Evolutionary conservation across 2,113 vertebrate genomes (phyloP), one percentile per base, ranked within the genome.

Genomic region (Herpetotheres cachinnans): DNA sequence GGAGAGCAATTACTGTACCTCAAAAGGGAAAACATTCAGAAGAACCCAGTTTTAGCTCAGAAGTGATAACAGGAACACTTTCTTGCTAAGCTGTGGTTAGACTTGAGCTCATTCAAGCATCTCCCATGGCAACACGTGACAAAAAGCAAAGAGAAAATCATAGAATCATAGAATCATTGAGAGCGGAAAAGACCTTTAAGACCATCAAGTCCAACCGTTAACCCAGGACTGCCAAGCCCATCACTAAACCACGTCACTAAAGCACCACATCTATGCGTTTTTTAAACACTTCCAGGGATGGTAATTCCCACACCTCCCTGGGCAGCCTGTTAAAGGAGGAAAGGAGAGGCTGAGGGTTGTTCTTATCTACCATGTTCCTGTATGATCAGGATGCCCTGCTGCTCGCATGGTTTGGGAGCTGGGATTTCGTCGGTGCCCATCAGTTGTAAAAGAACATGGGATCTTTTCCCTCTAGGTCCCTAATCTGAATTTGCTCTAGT

Each of bases 1-100:
- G 61, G 93, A 97, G 97, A 93, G 96, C 96, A 98, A 98, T 98
- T 98, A 97, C 95, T 94, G 95, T 32, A 95, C 97, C 97, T 98
- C 97, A 65, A 90, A 95, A 67, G 93, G 95, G 92, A 98, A 97
- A 98, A 97, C 7, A 52, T 96, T 98, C 91, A 93, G 95, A 86
- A 95, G 95, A 94, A 96, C 84, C 93, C 65, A 66, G 87, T 86
- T 77, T 97, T 86, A 96, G 95, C 94, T 88, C 71, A 30, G 56
- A 52, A 54, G 22, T 85, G 96, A 95, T 73, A 97, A 95, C 30
- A 42, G 88, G 93, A 87, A 85, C 15, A 3, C 95, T 97, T 86
- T 87, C 89, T 93, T 94, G 66, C 92, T 89, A 50, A 91, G 82
- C 94, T 7, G 0, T 63, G 63, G 89, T 79, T 47, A 50, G 69